Percentiles rank a stretch among this genome's conserved stretches.
phyloP scores from a whole-genome alignment of 2,113 vertebrate genomes.

The Crotalus tigris region DNA sequence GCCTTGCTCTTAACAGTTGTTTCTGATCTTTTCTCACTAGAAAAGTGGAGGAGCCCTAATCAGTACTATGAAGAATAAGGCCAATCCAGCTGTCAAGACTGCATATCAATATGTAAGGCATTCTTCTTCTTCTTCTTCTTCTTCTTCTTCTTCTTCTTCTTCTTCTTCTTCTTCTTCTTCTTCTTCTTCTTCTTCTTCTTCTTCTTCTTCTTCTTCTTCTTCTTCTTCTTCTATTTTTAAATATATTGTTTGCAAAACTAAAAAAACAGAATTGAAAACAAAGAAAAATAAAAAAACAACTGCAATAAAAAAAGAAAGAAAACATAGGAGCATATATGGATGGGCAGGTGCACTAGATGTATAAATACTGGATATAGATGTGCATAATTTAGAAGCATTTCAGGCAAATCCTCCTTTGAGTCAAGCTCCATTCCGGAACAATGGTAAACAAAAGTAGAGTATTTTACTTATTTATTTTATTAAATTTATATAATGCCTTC shows the following conservation, averaged over 20 bases:
- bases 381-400: background rate
- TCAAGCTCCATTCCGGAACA: background rate
- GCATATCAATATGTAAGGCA: slow-evolving; percentile 77
- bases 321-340: too few species aligned
- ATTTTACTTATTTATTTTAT: background rate
- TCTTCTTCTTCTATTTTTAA: background rate
- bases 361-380: background rate
- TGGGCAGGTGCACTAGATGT: background rate
- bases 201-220: too few species aligned
- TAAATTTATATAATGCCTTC: background rate
- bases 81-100: slow-evolving; percentile 72
- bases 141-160: too few species aligned
- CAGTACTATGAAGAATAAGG: slow-evolving; percentile 80
- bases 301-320: background rate
- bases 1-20: background rate
- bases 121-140: background rate
- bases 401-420: background rate
- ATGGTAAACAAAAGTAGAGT: background rate
- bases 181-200: too few species aligned
- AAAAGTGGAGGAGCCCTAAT: slow-evolving; percentile 86
- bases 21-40: slow-evolving; percentile 58
- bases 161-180: too few species aligned
- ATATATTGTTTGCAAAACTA: background rate
- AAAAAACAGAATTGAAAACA: background rate
- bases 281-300: background rate